Evolutionary conservation across 2,113 vertebrate species (phyloP), one percentile per base, ranked within the genome.

Genomic region (Poeciliopsis occidentalis): DNA sequence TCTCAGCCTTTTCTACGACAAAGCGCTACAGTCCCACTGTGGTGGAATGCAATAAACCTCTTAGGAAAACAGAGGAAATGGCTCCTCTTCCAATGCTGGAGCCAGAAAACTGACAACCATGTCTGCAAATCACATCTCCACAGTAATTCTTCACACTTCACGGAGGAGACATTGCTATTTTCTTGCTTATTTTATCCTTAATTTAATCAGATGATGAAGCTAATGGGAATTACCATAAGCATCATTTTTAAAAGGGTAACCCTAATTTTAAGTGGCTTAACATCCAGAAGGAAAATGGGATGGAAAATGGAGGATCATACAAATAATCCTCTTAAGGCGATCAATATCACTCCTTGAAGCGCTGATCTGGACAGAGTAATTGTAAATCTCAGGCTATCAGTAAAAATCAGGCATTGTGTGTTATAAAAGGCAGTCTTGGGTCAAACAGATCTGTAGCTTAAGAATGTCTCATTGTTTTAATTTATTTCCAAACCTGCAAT

Each of bases 111-210:
- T 78, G 88, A 92, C 89, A 91, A 78, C 84, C 85, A 85, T 80
- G 88, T 85, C 84, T 88, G 81, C 77, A 90, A 92, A 92, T 92
- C 89, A 82, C 87, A 90, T 93, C 86, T 80, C 84, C 85, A 88
- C 44, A 74, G 60, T 71, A 64, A 87, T 92, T 92, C 70, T 90
- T 87, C 82, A 90, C 88, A 78, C 78, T 27, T 80, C 76, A 63
- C 76, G 69, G 57, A 63, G 79, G 85, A 76, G 44, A 66, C 69
- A 60, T 64, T 32, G 69, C 60, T 80, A 80, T 87, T 86, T 75
- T 79, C 71, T 69, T n/a, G 37, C 73, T 62, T 76, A 69, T 85
- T 89, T 79, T 85, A 75, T 86, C 87, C 82, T 86, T 86, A 88
- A 92, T 89, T 92, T 89, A 67, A 90, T 90, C 83, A 84, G 15